Evolutionary conservation across 1,140 invertebrate genomes (phyloP).

Genomic region (Drosophila trapezifrons): DNA sequence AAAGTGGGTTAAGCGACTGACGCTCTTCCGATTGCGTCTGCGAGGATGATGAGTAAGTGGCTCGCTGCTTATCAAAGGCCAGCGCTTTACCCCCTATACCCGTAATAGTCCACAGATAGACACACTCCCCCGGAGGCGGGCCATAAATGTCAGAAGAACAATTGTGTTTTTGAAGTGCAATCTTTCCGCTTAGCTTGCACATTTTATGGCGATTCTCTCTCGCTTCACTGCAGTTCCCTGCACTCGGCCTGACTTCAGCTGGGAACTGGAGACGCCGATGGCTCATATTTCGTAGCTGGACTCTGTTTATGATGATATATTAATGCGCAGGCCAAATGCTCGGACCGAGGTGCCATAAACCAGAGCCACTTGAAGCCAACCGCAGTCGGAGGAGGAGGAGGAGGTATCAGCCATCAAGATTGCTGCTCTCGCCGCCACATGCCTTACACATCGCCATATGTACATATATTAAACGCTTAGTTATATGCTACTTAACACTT

Average conservation of each 20-base stretch:
- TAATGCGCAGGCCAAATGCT: constrained; percentile 62
- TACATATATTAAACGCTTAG: constrained; percentile 51
- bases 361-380: constrained; percentile 63
- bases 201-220: constrained; percentile 61
- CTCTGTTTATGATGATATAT: constrained; percentile 76
- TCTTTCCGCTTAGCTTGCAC: constrained; percentile 60
- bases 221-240: constrained; percentile 4
- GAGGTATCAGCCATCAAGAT: constrained; percentile 25
- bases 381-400: neutral
- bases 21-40: constrained; percentile 8
- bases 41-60: constrained; percentile 30
- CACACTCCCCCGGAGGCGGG: neutral
- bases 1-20: constrained; percentile 11
- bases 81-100: neutral
- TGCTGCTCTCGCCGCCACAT: constrained; percentile 48
- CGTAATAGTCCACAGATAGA: constrained; percentile 14
- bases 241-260: neutral
- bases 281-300: constrained; percentile 50
- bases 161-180: constrained; percentile 39
- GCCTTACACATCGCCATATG: constrained; percentile 5
- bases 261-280: constrained; percentile 40
- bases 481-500: constrained; percentile 69
- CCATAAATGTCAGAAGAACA: constrained; percentile 48
- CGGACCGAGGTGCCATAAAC: constrained; percentile 63
- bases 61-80: constrained; percentile 33